These are phyloP conservation scores for Gymnobelideus leadbeateri DNA, from an alignment of 2,113 vertebrate genomes.

Conservation along the genomic window DNA sequence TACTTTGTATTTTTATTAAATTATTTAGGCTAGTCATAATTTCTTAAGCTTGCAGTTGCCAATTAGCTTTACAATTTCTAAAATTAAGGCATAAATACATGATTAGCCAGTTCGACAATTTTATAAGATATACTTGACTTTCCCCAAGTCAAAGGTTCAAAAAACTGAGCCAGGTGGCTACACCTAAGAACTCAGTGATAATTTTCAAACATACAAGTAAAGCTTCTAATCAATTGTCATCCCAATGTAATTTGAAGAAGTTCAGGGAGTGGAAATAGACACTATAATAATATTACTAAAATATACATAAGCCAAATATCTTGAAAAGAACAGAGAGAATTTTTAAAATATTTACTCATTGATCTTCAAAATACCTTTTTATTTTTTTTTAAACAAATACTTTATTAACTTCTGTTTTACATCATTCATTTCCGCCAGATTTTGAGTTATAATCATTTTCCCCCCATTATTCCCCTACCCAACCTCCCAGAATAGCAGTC, in stretches of 20 bases:
- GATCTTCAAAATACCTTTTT: neutral
- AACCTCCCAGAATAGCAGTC: no score
- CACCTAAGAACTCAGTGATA: conserved; percentile 5
- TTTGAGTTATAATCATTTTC: no score
- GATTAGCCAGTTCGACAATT: neutral
- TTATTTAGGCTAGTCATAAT: neutral
- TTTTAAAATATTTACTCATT: neutral
- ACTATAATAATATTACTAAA: neutral
- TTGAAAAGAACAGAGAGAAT: no score
- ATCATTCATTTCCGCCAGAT: no score
- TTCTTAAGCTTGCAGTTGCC: neutral
- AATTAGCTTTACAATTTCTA: neutral
- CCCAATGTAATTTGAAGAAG: neutral
- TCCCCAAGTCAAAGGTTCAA: neutral
- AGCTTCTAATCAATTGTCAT: neutral
- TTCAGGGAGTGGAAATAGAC: neutral
- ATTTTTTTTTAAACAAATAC: no score
- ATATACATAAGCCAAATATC: neutral
- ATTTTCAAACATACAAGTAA: conserved; percentile 16
- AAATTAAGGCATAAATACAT: neutral
- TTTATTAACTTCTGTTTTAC: no score
- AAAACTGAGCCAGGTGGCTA: neutral
- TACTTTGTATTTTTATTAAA: neutral
- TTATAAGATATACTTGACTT: neutral
- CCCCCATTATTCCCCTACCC: no score